Evolutionary conservation across 2,113 vertebrate genomes (phyloP).

Genomic region (rat (Rattus norvegicus)): DNA sequence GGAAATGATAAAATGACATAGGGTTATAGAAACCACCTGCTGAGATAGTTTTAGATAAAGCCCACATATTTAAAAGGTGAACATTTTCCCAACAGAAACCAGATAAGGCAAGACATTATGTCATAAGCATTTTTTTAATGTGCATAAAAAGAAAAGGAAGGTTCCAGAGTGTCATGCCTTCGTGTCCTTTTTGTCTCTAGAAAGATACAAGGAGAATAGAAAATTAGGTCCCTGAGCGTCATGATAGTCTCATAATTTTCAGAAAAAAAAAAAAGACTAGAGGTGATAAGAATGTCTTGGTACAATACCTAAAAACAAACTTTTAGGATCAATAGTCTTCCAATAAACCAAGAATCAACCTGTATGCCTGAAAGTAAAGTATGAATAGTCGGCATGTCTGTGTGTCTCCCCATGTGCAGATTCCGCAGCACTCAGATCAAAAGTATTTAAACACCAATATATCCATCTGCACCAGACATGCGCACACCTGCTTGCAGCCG

Average conservation of each 20-base stretch:
- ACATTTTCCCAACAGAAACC: background rate
- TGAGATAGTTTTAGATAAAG: background rate
- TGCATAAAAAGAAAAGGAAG: background rate
- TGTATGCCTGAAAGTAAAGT: background rate
- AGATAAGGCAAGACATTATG: background rate
- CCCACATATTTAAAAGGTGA: background rate
- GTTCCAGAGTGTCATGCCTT: background rate
- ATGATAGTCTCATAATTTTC: background rate
- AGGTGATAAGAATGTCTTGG: background rate
- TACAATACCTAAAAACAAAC: background rate
- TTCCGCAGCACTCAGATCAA: background rate
- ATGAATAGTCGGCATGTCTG: too few species aligned
- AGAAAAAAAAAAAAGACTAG: background rate
- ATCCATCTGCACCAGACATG: background rate
- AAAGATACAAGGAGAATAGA: background rate
- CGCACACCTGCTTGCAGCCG: background rate
- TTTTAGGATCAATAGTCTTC: background rate
- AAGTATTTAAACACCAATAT: background rate
- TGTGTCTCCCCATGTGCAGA: background rate
- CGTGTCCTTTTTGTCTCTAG: background rate
- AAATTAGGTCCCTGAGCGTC: background rate
- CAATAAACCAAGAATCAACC: background rate
- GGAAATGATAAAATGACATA: background rate
- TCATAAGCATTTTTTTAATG: background rate
- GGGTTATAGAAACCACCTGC: conserved; percentile 11